These are phyloP conservation scores for Halichoeres trimaculatus DNA, from an alignment of 2,113 vertebrate species.

Conservation along the genomic window DNA sequence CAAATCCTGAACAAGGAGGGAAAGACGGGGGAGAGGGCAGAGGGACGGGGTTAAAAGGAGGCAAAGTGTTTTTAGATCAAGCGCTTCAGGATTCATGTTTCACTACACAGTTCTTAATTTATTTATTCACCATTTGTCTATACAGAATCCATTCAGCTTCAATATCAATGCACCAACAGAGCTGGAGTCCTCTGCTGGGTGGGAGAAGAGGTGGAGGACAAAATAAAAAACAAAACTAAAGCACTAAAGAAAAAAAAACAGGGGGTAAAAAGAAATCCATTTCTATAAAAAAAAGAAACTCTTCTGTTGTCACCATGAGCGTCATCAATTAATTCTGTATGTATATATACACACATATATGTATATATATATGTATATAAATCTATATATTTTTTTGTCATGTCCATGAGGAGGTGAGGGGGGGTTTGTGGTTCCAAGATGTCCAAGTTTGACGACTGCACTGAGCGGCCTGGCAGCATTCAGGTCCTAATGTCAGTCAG, in stretches of 20 bases:
- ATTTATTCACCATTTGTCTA: slow-evolving; percentile 82
- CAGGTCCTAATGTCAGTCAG: slow-evolving; percentile 54
- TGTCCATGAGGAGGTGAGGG: slow-evolving; percentile 63
- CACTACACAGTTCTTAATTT: slow-evolving; percentile 86
- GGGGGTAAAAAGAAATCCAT: slow-evolving; percentile 70
- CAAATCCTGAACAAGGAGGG: slow-evolving; percentile 80
- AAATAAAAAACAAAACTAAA: slow-evolving; percentile 67
- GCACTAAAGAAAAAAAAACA: slow-evolving; percentile 57
- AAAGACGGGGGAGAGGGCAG: slow-evolving; percentile 19
- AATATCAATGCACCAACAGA: slow-evolving; percentile 73
- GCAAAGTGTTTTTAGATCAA: slow-evolving; percentile 76
- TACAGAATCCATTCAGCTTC: slow-evolving; percentile 84
- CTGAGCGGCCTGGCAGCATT: slow-evolving; percentile 24
- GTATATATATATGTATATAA: slow-evolving; percentile 60
- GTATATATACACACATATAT: slow-evolving; percentile 52
- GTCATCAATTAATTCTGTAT: slow-evolving; percentile 68
- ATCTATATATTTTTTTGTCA: slow-evolving; percentile 71
- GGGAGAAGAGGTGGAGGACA: slow-evolving; percentile 55
- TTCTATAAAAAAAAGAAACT: slow-evolving; percentile 63
- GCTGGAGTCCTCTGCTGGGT: slow-evolving; percentile 66
- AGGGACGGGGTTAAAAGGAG: slow-evolving; percentile 68
- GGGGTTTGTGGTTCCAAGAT: slow-evolving; percentile 52
- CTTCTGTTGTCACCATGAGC: slow-evolving; percentile 69
- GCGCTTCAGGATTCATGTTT: slow-evolving; percentile 80
- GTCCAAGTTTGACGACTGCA: slow-evolving; percentile 40